These are phyloP conservation scores for Leucoraja erinaceus DNA, from an alignment of 2,113 vertebrate genomes.

Conservation along the genomic window DNA sequence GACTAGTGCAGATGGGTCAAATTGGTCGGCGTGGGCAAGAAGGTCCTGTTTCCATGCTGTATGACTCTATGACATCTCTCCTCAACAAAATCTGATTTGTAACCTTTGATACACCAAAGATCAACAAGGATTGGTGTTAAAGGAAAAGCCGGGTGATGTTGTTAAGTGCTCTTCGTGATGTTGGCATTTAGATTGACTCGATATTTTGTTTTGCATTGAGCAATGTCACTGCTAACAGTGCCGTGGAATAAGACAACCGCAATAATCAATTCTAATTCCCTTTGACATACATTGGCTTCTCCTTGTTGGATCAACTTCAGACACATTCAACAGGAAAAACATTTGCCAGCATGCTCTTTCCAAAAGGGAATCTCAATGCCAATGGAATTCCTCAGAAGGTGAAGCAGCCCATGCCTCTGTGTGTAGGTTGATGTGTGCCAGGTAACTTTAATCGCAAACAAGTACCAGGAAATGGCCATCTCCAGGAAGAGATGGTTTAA, in stretches of 20 bases:
- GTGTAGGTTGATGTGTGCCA: too few species aligned
- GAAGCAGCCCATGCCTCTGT: too few species aligned
- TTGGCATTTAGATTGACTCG: neutral
- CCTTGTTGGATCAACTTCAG: neutral
- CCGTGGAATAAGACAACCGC: neutral
- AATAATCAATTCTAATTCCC: neutral
- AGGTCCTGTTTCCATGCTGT: too few species aligned
- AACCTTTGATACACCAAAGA: neutral
- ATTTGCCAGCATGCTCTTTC: neutral
- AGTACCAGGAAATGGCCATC: too few species aligned
- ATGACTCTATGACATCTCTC: neutral
- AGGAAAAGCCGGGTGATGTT: neutral
- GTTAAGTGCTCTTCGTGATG: neutral
- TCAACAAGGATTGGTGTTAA: neutral
- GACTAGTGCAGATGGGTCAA: too few species aligned
- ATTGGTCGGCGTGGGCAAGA: too few species aligned
- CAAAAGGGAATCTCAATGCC: neutral
- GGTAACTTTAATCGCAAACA: too few species aligned
- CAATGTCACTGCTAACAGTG: neutral
- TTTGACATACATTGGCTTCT: neutral
- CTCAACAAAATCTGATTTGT: neutral
- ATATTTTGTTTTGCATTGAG: neutral
- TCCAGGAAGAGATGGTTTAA: too few species aligned
- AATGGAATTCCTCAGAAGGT: too few species aligned
- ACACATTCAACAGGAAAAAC: neutral